Base-by-base conservation (phyloP, 2,888 invertebrate species). In the Syritta pipiens region DNA sequence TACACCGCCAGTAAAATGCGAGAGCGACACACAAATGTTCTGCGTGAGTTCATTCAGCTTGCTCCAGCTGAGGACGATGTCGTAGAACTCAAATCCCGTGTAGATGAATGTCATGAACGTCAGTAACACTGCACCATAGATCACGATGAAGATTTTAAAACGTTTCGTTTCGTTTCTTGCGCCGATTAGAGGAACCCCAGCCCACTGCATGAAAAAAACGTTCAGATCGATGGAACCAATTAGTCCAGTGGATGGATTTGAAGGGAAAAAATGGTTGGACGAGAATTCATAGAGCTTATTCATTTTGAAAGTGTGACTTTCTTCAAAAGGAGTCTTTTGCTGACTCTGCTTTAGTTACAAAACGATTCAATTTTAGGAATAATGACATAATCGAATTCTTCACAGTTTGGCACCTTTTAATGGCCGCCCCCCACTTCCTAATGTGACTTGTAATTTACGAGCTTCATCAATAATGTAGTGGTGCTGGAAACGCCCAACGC, bases 211-310 rank as follows among this genome's bases (percentile, higher is more conserved):
- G 55, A 86, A 55, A 81, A 83, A 84, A 17, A 84, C 40, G 44
- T 84, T 85, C 17, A 85, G 71, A 49, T 84, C 83, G 3, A 86
- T 82, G 1, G 86, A 86, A 22, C 86, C 86, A 9, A 85, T 76
- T 30, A 17, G 65, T 3, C 86, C 86, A 17, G 63, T 74, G 1
- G 60, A 46, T 1, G 84, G 82, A 76, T 84, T 79, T 0, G 86
- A 86, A 20, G 83, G 82, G 24, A 74, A 51, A 48, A 84, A 9
- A 3, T 24, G n/a, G 4, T 49, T 49, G 3, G 68, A 44, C 0
- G 32, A 24, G 7, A 48, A 17, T 19, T 68, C 35, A 7, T 12
- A 59, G 0, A 67, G 20, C 7, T n/a, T 19, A 0, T 53, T 51
- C 53, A 65, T 65, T 6, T 17, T 9, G 14, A 4, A 14, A 9